Evolutionary conservation across 2,888 invertebrate genomes (phyloP).

Genomic region (Eupithecia abbreviata): DNA sequence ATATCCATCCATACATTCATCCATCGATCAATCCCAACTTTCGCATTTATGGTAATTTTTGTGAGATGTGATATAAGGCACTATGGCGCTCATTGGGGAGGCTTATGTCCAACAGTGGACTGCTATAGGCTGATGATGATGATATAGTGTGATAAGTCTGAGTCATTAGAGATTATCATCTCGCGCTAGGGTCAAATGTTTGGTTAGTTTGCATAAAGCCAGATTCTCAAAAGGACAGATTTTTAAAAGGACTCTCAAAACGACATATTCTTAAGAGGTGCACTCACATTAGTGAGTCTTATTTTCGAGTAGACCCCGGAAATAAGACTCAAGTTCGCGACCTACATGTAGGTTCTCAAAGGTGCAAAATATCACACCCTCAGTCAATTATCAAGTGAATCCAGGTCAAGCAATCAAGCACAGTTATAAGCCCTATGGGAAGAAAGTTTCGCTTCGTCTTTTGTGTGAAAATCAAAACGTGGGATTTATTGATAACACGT

Average conservation of each 20-base stretch:
- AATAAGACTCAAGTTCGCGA: background rate
- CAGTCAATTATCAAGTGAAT: background rate
- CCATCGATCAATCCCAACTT: too few relatives aligned
- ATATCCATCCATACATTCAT: too few relatives aligned
- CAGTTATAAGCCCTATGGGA: background rate
- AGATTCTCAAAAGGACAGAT: too few relatives aligned
- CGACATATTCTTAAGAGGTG: too few relatives aligned
- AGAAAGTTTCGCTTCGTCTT: slow-evolving; percentile 2
- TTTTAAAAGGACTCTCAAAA: too few relatives aligned
- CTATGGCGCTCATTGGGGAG: too few relatives aligned
- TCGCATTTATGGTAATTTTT: too few relatives aligned
- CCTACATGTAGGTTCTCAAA: background rate
- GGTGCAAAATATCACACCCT: slow-evolving; percentile 6
- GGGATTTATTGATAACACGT: background rate
- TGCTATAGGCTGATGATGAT: too few relatives aligned
- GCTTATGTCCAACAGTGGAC: too few relatives aligned
- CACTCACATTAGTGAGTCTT: background rate
- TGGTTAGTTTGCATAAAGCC: background rate
- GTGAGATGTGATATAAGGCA: too few relatives aligned
- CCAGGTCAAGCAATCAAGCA: background rate
- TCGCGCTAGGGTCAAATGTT: background rate
- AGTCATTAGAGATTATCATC: too few relatives aligned
- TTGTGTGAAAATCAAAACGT: slow-evolving; percentile 2
- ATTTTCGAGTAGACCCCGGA: background rate
- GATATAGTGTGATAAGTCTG: too few relatives aligned